phyloP scores from a whole-genome alignment of 2,888 invertebrate species.

The Desoria tigrina region DNA sequence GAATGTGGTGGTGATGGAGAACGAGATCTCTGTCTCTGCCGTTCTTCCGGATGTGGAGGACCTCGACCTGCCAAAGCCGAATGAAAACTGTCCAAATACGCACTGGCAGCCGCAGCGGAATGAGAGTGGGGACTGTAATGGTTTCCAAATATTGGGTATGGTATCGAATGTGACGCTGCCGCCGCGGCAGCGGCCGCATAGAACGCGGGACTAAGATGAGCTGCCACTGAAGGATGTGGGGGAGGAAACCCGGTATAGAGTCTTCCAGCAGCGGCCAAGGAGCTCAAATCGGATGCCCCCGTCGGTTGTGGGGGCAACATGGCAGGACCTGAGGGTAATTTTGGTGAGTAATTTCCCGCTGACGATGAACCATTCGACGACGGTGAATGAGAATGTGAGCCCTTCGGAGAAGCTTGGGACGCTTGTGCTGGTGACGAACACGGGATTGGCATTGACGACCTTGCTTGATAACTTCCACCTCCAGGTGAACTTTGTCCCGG shows the following conservation, averaged over 20 bases:
- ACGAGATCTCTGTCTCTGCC: constrained; percentile 26
- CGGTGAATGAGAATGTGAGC: constrained; percentile 46
- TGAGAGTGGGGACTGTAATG: constrained; percentile 42
- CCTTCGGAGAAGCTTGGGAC: constrained; percentile 50
- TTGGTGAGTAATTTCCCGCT: constrained; percentile 32
- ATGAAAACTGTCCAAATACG: constrained; percentile 51
- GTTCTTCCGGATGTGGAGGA: constrained; percentile 18
- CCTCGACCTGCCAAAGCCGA: constrained; percentile 38
- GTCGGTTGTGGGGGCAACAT: constrained; percentile 17
- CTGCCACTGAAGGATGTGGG: constrained; percentile 33
- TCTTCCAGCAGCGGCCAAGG: constrained; percentile 39
- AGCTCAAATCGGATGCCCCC: constrained; percentile 33
- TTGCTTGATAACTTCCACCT: constrained; percentile 34
- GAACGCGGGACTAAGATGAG: constrained; percentile 43
- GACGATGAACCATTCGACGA: constrained; percentile 27
- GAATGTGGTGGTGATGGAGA: constrained; percentile 35
- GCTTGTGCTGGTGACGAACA: constrained; percentile 50
- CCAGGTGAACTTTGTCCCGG: constrained; percentile 33
- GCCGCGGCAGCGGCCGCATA: constrained; percentile 51
- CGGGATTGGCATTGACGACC: constrained; percentile 51
- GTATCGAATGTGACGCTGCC: constrained; percentile 49
- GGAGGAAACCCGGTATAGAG: constrained; percentile 41
- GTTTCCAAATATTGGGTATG: constrained; percentile 47
- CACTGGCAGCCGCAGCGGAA: constrained; percentile 36
- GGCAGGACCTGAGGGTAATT: constrained; percentile 39